Evolutionary conservation across 2,797 vertebrate genomes (phyloP).

Genomic region (Leptatherina wallacei): DNA sequence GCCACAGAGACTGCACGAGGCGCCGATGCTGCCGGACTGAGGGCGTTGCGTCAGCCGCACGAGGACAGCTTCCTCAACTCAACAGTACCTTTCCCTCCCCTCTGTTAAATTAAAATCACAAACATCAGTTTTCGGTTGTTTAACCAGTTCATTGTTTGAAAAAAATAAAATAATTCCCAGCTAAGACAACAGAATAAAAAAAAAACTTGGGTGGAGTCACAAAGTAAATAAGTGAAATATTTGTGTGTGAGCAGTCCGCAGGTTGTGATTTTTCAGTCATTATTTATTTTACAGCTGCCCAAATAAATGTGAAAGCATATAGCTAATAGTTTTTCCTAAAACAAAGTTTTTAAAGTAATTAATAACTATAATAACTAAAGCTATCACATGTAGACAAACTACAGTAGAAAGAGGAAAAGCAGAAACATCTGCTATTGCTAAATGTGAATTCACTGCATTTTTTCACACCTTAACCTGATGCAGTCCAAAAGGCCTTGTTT

Average conservation of each 20-base stretch:
- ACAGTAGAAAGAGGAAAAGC: background rate
- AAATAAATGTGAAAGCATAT: background rate
- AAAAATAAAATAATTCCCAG: background rate
- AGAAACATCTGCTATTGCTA: background rate
- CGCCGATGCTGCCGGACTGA: background rate
- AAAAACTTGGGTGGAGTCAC: background rate
- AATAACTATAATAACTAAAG: background rate
- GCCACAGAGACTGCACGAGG: background rate
- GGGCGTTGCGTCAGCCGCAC: conserved; percentile 34
- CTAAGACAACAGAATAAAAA: background rate
- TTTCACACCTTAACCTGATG: background rate
- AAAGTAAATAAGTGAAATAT: background rate
- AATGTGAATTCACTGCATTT: background rate
- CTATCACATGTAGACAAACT: background rate
- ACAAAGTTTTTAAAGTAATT: background rate
- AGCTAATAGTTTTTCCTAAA: background rate
- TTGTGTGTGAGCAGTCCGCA: background rate
- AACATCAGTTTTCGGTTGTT: background rate
- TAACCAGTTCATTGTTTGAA: background rate
- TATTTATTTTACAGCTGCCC: background rate
- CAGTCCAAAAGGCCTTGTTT: background rate
- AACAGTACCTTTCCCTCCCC: background rate
- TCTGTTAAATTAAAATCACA: background rate
- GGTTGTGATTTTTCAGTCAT: background rate
- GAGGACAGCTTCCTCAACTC: background rate